Evolutionary conservation across 2,888 invertebrate species (phyloP), one percentile per base, ranked within the genome.

Genomic region (Chalcis sispes): DNA sequence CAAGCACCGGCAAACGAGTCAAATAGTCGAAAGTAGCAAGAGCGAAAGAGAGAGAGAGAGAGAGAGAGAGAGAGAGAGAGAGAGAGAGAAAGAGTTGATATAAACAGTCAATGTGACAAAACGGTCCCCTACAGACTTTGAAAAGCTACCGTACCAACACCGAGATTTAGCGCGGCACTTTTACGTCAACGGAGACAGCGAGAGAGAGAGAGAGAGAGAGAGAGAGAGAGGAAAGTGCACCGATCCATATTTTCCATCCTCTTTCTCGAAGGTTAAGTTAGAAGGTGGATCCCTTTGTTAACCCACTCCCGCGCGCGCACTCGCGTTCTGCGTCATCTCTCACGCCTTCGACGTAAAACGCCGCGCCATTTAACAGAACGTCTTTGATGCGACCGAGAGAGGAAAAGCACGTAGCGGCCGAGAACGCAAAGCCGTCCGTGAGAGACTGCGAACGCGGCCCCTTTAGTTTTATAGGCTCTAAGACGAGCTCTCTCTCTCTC

Each of bases 261-360:
- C 32, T 29, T 5, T 50, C 0, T 8, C 13, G 23, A 20, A 61
- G 42, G 62, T 65, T 27, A 10, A 77, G 78, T 58, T 73, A 74
- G 75, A 72, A 79, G 72, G 67, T 75, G 65, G 70, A 77, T 74
- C 80, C 81, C 81, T 81, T 84, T 83, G 82, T 83, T 81, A 81
- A 80, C 75, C 80, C 78, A 79, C 80, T 80, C 79, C 75, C 77
- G 80, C 81, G 13, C 23, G 15, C 23, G 61, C 36, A 2, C 0
- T 20, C 80, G 81, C 80, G 59, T 40, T 29, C 10, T 36, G 46
- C 56, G 59, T 46, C 64, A 65, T 75, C 54, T 25, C 83, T 84
- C 83, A 82, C 82, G 82, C 82, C 81, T 80, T 80, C 79, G 70
- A 80, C 81, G 81, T 81, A 81, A 82, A 84, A 82, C 80, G 80